A percentile compares a stretch with the other conserved stretches of the same genome.
These are phyloP conservation scores for Limnephilus marmoratus DNA, from an alignment of 2,888 invertebrate species.

Conservation along the genomic window DNA sequence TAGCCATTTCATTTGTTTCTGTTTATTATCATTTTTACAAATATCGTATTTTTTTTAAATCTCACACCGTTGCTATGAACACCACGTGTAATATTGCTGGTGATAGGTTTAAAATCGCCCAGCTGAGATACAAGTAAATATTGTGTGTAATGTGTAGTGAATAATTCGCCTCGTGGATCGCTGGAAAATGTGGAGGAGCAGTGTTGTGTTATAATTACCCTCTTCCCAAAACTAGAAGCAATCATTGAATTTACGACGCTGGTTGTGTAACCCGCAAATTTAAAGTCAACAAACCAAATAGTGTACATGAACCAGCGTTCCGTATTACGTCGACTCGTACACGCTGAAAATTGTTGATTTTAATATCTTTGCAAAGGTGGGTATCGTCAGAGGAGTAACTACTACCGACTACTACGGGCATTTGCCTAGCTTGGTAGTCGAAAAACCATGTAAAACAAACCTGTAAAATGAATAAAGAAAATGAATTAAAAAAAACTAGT, in stretches of 20 bases:
- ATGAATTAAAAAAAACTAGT: too few species aligned
- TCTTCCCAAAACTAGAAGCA: background rate
- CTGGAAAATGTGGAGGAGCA: background rate
- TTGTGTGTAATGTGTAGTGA: background rate
- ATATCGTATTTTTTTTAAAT: background rate
- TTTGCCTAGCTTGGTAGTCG: too few species aligned
- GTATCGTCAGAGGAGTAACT: background rate
- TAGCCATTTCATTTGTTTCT: background rate
- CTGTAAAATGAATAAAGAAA: too few species aligned
- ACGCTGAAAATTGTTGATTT: background rate
- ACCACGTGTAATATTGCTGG: background rate
- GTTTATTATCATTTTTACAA: background rate
- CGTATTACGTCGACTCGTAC: background rate
- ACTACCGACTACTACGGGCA: too few species aligned
- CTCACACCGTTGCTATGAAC: background rate
- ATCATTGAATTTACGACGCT: background rate
- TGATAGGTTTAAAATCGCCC: background rate
- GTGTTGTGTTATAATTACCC: constrained; percentile 13
- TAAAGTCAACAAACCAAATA: constrained; percentile 31
- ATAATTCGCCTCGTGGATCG: background rate
- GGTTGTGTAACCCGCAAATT: background rate
- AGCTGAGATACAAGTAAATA: background rate
- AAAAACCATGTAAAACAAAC: too few species aligned
- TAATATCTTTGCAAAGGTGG: background rate
- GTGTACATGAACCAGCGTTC: background rate